These are phyloP conservation scores for Kryptolebias marmoratus DNA, from an alignment of 2,113 vertebrate species.

Conservation along the genomic window DNA sequence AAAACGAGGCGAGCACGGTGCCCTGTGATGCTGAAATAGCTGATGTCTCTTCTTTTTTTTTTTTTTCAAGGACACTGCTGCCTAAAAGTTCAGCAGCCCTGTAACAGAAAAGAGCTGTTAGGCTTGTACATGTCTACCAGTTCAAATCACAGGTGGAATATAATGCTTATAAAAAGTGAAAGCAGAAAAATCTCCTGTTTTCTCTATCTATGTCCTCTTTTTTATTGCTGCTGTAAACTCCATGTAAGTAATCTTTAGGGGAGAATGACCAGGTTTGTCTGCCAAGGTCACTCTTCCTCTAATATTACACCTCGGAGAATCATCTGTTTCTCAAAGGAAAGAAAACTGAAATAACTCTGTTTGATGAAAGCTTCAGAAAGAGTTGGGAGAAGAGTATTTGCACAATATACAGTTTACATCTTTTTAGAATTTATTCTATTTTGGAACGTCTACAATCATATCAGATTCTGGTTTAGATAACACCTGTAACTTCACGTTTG, in stretches of 20 bases:
- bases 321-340: slow-evolving; percentile 37
- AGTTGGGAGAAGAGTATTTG: too few relatives aligned
- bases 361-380: too few relatives aligned
- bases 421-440: too few relatives aligned
- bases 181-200: slow-evolving; percentile 19
- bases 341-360: too few relatives aligned
- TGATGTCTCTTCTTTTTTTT: slow-evolving; percentile 24
- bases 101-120: background rate
- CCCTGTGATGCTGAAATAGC: slow-evolving; percentile 45
- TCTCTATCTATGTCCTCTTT: slow-evolving; percentile 8
- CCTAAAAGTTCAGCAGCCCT: too few relatives aligned
- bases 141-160: slow-evolving; percentile 46
- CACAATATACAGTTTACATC: too few relatives aligned
- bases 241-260: slow-evolving; percentile 49
- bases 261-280: slow-evolving; percentile 47
- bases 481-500: too few relatives aligned
- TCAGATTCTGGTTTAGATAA: too few relatives aligned
- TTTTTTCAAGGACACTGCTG: slow-evolving; percentile 45
- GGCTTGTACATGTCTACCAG: slow-evolving; percentile 13
- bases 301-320: slow-evolving; percentile 52
- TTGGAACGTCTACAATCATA: too few relatives aligned
- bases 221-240: slow-evolving; percentile 25
- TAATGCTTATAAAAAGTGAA: slow-evolving; percentile 16
- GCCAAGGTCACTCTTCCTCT: slow-evolving; percentile 58
- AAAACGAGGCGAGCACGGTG: too few relatives aligned